phyloP scores from a whole-genome alignment of 2,888 invertebrate genomes.

The Eupithecia subfuscata region DNA sequence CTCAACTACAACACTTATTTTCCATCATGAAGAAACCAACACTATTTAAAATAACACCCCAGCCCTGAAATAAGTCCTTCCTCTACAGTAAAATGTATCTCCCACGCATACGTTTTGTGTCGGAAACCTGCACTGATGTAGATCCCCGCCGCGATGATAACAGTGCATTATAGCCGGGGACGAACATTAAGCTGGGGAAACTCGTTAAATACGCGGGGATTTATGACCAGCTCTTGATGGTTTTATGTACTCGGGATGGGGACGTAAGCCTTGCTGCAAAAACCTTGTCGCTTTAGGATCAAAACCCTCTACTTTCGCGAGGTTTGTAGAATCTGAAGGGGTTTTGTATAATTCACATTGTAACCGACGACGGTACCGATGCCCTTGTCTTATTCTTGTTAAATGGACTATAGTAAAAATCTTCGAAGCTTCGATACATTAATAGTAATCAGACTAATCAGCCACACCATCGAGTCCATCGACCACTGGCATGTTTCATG shows the following conservation, averaged over 20 bases:
- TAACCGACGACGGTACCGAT: background rate
- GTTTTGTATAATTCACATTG: background rate
- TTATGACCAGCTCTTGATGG: slow-evolving; percentile 67
- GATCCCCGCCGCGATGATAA: slow-evolving; percentile 63
- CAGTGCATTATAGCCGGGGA: slow-evolving; percentile 73
- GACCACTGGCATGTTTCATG: background rate
- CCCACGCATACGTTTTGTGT: slow-evolving; percentile 38
- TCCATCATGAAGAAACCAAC: slow-evolving; percentile 6
- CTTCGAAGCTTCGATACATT: background rate
- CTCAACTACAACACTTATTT: background rate
- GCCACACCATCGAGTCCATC: background rate
- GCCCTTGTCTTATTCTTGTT: background rate
- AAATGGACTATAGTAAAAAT: background rate
- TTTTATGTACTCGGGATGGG: slow-evolving; percentile 39
- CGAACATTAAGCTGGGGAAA: slow-evolving; percentile 73
- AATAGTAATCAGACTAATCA: too few species aligned
- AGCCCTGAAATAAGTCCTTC: slow-evolving; percentile 49
- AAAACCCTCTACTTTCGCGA: slow-evolving; percentile 5
- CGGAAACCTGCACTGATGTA: slow-evolving; percentile 59
- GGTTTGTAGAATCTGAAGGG: background rate
- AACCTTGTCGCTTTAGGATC: slow-evolving; percentile 8
- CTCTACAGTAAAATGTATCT: slow-evolving; percentile 43
- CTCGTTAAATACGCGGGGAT: slow-evolving; percentile 79
- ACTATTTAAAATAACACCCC: slow-evolving; percentile 40
- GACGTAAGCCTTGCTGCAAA: slow-evolving; percentile 25